phyloP scores from a whole-genome alignment of 2,888 invertebrate genomes.

The Hetaerina titia region DNA sequence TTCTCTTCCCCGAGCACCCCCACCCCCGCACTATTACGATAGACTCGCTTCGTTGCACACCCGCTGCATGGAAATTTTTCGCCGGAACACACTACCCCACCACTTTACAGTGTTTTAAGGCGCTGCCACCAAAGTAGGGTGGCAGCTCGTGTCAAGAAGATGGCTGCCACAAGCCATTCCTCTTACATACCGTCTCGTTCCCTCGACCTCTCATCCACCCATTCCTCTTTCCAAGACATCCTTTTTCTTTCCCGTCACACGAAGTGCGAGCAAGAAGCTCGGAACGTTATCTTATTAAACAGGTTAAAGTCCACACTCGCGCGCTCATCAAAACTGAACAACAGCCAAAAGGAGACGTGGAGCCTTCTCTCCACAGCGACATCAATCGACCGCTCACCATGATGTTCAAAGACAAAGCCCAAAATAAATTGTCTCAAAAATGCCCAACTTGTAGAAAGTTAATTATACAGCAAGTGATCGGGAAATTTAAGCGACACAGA shows the following conservation, averaged over 20 bases:
- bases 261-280: constrained; percentile 46
- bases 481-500: too few species aligned
- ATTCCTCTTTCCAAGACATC: not conserved
- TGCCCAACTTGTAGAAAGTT: not conserved
- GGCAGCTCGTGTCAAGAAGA: constrained; percentile 64
- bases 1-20: not conserved
- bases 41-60: constrained; percentile 65
- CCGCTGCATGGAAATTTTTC: constrained; percentile 65
- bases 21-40: constrained; percentile 50
- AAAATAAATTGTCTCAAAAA: not conserved
- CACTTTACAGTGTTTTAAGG: constrained; percentile 59
- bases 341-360: not conserved
- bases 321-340: constrained; percentile 56
- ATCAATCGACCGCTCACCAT: constrained; percentile 46
- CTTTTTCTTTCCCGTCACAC: not conserved
- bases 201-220: constrained; percentile 34
- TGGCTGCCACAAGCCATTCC: constrained; percentile 57
- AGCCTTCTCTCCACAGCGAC: not conserved
- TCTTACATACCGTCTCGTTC: not conserved
- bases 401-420: not conserved
- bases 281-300: constrained; percentile 62
- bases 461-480: not conserved
- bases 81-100: constrained; percentile 59
- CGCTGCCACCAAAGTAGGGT: constrained; percentile 58
- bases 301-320: constrained; percentile 66